A percentile compares a stretch with the other conserved stretches of the same genome.
Conservation (phyloP, 1,140 invertebrate genomes). For the Dufourea novaeangliae region DNA sequence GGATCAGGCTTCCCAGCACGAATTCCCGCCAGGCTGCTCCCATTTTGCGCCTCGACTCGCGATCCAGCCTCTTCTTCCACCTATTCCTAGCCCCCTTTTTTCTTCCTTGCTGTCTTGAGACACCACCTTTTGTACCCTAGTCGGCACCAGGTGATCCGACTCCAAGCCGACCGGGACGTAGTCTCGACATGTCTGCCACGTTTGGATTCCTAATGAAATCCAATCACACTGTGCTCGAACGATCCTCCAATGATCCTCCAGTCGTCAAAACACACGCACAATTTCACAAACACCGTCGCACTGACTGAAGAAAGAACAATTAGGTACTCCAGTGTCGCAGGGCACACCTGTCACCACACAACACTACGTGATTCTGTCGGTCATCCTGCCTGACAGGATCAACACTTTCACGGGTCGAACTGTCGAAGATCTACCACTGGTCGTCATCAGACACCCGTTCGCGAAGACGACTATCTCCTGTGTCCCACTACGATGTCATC, state of each 20-base stretch:
- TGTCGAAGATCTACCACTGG: constrained; percentile 14
- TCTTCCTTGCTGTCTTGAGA: neutral
- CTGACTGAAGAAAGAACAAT: neutral
- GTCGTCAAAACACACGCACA: constrained; percentile 8
- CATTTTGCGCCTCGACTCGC: constrained; percentile 68
- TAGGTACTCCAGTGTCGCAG: constrained; percentile 14
- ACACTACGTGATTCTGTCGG: constrained; percentile 55
- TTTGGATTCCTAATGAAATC: constrained; percentile 33
- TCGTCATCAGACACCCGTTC: constrained; percentile 40
- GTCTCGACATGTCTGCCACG: constrained; percentile 55
- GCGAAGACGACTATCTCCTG: neutral
- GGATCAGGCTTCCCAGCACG: constrained; percentile 75
- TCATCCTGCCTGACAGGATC: constrained; percentile 48
- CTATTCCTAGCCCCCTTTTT: constrained; percentile 15
- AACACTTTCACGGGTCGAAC: constrained; percentile 2
- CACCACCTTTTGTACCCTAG: too few relatives aligned
- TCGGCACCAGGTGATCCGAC: constrained; percentile 40
- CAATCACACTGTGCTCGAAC: neutral
- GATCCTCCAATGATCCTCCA: neutral
- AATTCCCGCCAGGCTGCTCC: constrained; percentile 69
- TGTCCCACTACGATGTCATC: constrained; percentile 34
- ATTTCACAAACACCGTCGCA: neutral
- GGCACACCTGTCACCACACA: constrained; percentile 43
- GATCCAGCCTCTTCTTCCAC: constrained; percentile 26
- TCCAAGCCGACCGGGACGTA: constrained; percentile 50